These are phyloP conservation scores for Merluccius polli DNA, from an alignment of 2,797 vertebrate species.

Conservation along the genomic window DNA sequence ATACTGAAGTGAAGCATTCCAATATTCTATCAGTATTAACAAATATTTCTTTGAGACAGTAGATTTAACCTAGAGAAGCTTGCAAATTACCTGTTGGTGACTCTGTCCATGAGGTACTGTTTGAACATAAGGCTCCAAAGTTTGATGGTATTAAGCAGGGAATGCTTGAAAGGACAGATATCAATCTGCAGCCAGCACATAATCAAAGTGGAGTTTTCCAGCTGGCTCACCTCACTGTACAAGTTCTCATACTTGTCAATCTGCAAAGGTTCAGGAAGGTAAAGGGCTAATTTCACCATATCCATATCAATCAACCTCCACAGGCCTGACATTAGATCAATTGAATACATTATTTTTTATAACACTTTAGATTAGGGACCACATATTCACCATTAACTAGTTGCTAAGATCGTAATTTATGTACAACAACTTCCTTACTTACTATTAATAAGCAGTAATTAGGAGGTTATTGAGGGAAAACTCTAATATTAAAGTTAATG, in stretches of 20 bases:
- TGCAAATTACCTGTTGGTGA: constrained; percentile 72
- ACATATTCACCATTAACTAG: no score
- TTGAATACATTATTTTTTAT: constrained; percentile 35
- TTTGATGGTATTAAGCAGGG: constrained; percentile 74
- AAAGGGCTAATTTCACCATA: not conserved
- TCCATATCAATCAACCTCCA: not conserved
- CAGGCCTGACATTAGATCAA: constrained; percentile 19
- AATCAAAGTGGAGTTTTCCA: constrained; percentile 69
- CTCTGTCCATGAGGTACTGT: constrained; percentile 74
- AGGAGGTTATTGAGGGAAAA: no score
- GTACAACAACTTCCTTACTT: no score
- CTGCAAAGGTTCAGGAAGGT: constrained; percentile 9
- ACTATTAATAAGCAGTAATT: no score
- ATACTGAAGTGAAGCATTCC: no score
- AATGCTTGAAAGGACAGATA: constrained; percentile 70
- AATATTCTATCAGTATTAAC: no score
- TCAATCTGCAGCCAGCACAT: constrained; percentile 79
- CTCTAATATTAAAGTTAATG: no score
- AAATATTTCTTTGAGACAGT: no score
- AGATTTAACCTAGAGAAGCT: no score
- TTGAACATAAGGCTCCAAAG: constrained; percentile 83
- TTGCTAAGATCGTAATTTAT: no score
- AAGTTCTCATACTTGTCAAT: constrained; percentile 65
- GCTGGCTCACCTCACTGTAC: constrained; percentile 61
- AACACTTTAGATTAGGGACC: no score